These are phyloP conservation scores for Smithornis capensis DNA, from an alignment of 2,113 vertebrate species.

Conservation along the genomic window DNA sequence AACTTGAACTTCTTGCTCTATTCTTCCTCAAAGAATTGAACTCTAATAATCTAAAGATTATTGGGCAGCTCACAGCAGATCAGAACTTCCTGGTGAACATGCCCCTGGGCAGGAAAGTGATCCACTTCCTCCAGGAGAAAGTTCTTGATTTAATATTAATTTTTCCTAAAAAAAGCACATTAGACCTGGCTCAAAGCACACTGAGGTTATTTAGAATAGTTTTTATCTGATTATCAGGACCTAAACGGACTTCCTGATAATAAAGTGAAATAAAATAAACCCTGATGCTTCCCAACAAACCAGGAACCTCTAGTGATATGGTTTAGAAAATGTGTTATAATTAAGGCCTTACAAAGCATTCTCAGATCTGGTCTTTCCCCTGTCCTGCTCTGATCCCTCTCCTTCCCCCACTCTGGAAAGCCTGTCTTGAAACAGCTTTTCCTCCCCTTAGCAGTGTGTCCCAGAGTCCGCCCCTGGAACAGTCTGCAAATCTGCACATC, in stretches of 20 bases:
- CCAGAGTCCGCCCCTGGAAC: background rate
- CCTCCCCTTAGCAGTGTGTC: background rate
- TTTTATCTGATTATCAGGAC: background rate
- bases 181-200: background rate
- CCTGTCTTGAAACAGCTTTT: background rate
- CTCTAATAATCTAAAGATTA: background rate
- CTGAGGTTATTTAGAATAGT: background rate
- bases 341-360: background rate
- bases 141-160: background rate
- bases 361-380: background rate
- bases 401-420: background rate
- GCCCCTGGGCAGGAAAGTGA: background rate
- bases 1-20: background rate
- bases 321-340: background rate
- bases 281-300: background rate
- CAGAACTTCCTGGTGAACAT: background rate
- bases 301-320: background rate
- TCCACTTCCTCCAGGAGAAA: background rate
- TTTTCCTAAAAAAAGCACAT: background rate
- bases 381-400: background rate
- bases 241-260: background rate
- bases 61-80: background rate
- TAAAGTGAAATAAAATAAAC: background rate
- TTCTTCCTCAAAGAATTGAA: background rate
- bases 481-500: background rate